Conservation (phyloP, 2,888 invertebrate species). For the Zygothrica quintamaculata region DNA sequence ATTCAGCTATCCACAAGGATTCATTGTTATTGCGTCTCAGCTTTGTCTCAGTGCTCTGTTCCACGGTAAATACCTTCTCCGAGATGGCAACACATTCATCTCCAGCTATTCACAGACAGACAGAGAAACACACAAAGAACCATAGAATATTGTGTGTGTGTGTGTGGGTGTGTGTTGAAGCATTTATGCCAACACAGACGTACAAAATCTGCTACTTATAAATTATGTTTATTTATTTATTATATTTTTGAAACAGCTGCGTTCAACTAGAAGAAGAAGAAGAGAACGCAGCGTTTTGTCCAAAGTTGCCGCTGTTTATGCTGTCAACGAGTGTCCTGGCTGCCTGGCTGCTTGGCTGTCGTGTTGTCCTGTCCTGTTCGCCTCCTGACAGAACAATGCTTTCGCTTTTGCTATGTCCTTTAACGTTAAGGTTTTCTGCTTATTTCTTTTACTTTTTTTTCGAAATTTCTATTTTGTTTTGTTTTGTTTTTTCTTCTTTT, state of each 20-base stretch:
- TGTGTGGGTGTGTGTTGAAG: slow-evolving; percentile 56
- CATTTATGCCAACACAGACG: slow-evolving; percentile 72
- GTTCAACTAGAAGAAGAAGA: too few relatives aligned
- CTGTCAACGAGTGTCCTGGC: slow-evolving; percentile 61
- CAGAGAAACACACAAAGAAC: slow-evolving; percentile 21
- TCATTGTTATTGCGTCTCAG: slow-evolving; percentile 45
- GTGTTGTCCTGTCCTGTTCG: too few relatives aligned
- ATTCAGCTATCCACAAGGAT: slow-evolving; percentile 30
- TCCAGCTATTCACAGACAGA: slow-evolving; percentile 40
- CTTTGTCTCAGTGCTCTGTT: slow-evolving; percentile 60
- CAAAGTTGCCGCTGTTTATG: slow-evolving; percentile 36
- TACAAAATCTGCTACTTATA: slow-evolving; percentile 79
- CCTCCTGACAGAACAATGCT: slow-evolving; percentile 57
- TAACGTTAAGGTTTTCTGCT: slow-evolving; percentile 15
- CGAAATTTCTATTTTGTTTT: slow-evolving; percentile 20
- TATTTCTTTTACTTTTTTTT: background rate
- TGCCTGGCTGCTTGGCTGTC: slow-evolving; percentile 12
- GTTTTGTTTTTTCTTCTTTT: background rate
- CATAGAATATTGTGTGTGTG: slow-evolving; percentile 8
- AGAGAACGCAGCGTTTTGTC: slow-evolving; percentile 69
- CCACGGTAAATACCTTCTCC: slow-evolving; percentile 64
- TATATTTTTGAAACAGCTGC: slow-evolving; percentile 77
- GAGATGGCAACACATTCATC: slow-evolving; percentile 66
- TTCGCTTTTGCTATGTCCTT: slow-evolving; percentile 32
- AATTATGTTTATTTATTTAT: slow-evolving; percentile 80